These are phyloP conservation scores for Platysternon megacephalum DNA, from an alignment of 2,113 vertebrate species.

Conservation along the genomic window DNA sequence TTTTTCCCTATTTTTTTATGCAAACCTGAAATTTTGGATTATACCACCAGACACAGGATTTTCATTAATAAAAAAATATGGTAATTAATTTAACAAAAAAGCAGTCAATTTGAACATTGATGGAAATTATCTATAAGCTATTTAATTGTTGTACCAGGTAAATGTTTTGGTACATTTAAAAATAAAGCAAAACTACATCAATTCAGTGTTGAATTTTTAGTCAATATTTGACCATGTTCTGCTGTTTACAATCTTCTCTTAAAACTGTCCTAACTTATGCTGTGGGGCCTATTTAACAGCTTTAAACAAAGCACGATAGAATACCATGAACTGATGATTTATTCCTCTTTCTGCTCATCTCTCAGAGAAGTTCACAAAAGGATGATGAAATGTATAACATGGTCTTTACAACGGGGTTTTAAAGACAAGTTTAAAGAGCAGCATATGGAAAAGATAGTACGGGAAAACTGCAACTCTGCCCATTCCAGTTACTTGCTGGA, in stretches of 20 bases:
- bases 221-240: neutral
- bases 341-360: neutral
- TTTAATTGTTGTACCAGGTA: neutral
- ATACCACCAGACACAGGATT: neutral
- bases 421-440: neutral
- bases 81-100: neutral
- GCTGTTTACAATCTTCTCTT: neutral
- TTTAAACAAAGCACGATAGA: neutral
- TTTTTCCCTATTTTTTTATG: neutral
- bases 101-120: neutral
- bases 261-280: neutral
- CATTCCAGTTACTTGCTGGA: neutral
- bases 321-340: neutral
- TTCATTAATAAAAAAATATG: neutral
- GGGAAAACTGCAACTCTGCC: neutral
- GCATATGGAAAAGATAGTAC: neutral
- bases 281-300: neutral
- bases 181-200: neutral
- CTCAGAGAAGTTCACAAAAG: neutral
- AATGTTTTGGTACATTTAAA: neutral
- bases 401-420: neutral
- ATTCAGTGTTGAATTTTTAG: neutral
- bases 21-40: neutral
- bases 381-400: neutral
- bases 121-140: neutral